Percentiles rank a stretch among this genome's conserved stretches.
Conservation (phyloP, 53 echinoderm and acorn worm species). For the Astropecten irregularis region DNA sequence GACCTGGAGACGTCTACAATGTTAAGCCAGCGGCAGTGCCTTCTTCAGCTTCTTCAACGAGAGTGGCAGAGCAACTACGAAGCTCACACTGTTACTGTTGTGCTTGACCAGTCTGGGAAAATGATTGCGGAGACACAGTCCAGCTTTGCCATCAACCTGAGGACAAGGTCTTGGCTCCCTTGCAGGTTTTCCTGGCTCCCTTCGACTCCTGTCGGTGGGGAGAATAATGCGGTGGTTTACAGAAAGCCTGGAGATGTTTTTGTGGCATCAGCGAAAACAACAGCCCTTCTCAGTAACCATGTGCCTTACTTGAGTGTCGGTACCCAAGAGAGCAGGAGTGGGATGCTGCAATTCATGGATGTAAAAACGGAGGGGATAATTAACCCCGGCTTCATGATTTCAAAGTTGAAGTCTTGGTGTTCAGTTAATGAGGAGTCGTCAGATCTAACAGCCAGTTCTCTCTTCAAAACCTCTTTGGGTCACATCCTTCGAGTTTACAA, state of each 20-base stretch:
- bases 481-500: slow-evolving; percentile 52
- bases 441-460: slow-evolving; percentile 11
- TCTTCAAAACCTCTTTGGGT: slow-evolving; percentile 46
- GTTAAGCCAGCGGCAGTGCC: slow-evolving; percentile 32
- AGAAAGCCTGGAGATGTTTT: slow-evolving; percentile 32
- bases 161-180: slow-evolving; percentile 52
- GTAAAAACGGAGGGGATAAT: slow-evolving; percentile 12
- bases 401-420: slow-evolving; percentile 53
- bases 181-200: slow-evolving; percentile 68
- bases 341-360: slow-evolving; percentile 44
- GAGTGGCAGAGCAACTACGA: slow-evolving; percentile 52
- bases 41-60: slow-evolving; percentile 15
- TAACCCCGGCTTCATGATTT: slow-evolving; percentile 16
- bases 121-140: slow-evolving; percentile 17
- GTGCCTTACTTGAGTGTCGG: slow-evolving; percentile 52
- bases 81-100: slow-evolving; percentile 1
- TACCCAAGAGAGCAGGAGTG: background rate
- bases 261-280: background rate
- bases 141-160: slow-evolving; percentile 38
- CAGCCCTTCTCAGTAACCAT: slow-evolving; percentile 32
- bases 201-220: slow-evolving; percentile 12
- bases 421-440: background rate
- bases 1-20: slow-evolving; percentile 14
- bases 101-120: slow-evolving; percentile 9
- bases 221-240: slow-evolving; percentile 6